Base-by-base conservation (phyloP, 2,888 invertebrate genomes). In the Colletes collaris region DNA sequence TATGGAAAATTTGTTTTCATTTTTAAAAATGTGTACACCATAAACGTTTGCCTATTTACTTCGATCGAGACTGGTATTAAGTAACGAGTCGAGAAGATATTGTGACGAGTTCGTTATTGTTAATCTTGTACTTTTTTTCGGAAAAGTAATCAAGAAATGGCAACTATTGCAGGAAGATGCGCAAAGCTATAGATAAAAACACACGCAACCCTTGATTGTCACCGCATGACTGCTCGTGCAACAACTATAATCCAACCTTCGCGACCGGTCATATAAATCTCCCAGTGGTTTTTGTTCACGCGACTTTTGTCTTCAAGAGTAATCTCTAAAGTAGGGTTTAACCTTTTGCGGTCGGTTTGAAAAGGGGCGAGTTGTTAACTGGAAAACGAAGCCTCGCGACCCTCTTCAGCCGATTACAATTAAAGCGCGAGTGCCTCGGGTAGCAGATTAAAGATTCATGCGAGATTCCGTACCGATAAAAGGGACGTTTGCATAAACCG, bases 211-310 rank as follows among this genome's bases (percentile, higher is more conserved):
- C 58, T 53, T 19, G 58, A 66, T 69, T 68, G 49, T 70, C 65
- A 50, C 37, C 27, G 19, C 59, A 52, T 63, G 49, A 56, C 52
- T 55, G 74, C 44, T 55, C 55, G 66, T 13, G 50, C 50, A 67
- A 67, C 79, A 70, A 67, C 66, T 56, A 58, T 81, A 81, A 79
- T 74, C 74, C 59, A 53, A 35, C 40, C 50, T 66, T 64, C 53
- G n/a, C 40, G 37, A 40, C 27, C 16, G 46, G 68, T 40, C 49
- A 44, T 44, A 11, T n/a, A 37, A 64, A 72, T 44, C 49, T 44
- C 13, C 44, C 53, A 8, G 16, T 2, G 44, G 19, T 67, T 77
- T 77, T 78, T 63, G 37, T 63, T 16, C 52, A 10, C 10, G 35
- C 40, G 19, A 59, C 58, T 68, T 79, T 72, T 78, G 78, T 77